Evolutionary conservation across 2,797 vertebrate genomes (phyloP), one percentile per base, ranked within the genome.

Genomic region (Lerista edwardsae): DNA sequence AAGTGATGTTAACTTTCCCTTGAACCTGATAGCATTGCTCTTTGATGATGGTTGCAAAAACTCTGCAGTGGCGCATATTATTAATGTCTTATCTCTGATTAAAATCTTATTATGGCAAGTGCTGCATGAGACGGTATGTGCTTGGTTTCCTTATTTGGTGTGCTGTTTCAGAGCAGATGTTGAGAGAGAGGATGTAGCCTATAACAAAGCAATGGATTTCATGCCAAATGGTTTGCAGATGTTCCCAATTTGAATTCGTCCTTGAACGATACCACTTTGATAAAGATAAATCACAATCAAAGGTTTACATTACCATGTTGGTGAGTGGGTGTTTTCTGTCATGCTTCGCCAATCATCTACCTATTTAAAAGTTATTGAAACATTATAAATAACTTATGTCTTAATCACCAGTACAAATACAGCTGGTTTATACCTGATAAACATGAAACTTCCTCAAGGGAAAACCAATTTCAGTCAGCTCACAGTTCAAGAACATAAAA

Each of bases 211-310:
- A 88, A 75, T 75, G 81, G 74, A 75, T 77, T 90, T 93, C 77
- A 57, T 79, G 75, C 61, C 36, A 85, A 87, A 62, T 82, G 1
- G 1, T 41, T 0, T 65, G 51, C 90, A 91, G 82, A 89, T 93
- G 85, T 75, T 91, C 27, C 86, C 17, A 51, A 15, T 81, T 89
- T 90, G 39, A 84, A 89, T 88, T 91, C 0, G 65, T 90, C 73
- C 88, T 90, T 80, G 87, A 83, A 87, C 87, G 47, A 78, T 85
- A 51, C 84, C 90, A 8, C 82, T 94, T 89, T 86, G 39, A 76
- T 82, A 82, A 64, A 86, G 71, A 90, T 91, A 91, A 94, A 67
- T 41, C 72, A 36, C 61, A 79, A 87, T 83, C 51, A 71, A 41
- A 85, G 86, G 86, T 23, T 75, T 69, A 57, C 65, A 74, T 65